Percentiles rank a stretch among this genome's conserved stretches.
These are phyloP conservation scores for Endotricha flammealis DNA, from an alignment of 2,888 invertebrate species.

Conservation along the genomic window DNA sequence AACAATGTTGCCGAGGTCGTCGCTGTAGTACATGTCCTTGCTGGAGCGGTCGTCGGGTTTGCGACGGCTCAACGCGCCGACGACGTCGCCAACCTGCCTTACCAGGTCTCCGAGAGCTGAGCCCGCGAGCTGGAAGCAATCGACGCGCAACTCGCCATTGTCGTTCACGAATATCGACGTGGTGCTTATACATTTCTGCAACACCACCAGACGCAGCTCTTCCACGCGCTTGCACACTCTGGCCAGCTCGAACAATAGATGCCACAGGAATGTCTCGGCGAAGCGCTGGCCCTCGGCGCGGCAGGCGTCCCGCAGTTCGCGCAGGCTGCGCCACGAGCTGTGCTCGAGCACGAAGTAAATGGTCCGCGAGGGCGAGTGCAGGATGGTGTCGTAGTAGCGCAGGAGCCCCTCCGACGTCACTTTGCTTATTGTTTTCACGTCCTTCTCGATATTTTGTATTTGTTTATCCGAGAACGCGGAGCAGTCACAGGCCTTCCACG, in stretches of 20 bases:
- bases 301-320: slow-evolving; percentile 49
- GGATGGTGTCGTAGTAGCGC: slow-evolving; percentile 65
- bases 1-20: slow-evolving; percentile 57
- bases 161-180: slow-evolving; percentile 53
- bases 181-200: slow-evolving; percentile 49
- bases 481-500: slow-evolving; percentile 72
- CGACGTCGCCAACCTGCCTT: slow-evolving; percentile 52
- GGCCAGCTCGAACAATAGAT: slow-evolving; percentile 55
- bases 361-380: slow-evolving; percentile 66
- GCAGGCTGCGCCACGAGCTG: slow-evolving; percentile 56
- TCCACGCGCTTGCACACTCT: slow-evolving; percentile 48
- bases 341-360: slow-evolving; percentile 70
- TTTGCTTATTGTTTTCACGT: slow-evolving; percentile 63
- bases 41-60: slow-evolving; percentile 45
- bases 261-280: slow-evolving; percentile 64
- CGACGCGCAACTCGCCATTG: slow-evolving; percentile 51
- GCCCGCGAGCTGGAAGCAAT: slow-evolving; percentile 53
- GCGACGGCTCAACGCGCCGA: slow-evolving; percentile 41
- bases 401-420: slow-evolving; percentile 52
- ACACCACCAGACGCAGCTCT: slow-evolving; percentile 37
- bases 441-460: slow-evolving; percentile 61
- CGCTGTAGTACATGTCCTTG: slow-evolving; percentile 62
- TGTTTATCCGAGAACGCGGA: slow-evolving; percentile 58
- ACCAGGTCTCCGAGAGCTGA: slow-evolving; percentile 28
- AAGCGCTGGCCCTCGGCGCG: slow-evolving; percentile 47